These are phyloP conservation scores for Ophioninae sp. DNA, from an alignment of 2,888 invertebrate species.

Conservation along the genomic window DNA sequence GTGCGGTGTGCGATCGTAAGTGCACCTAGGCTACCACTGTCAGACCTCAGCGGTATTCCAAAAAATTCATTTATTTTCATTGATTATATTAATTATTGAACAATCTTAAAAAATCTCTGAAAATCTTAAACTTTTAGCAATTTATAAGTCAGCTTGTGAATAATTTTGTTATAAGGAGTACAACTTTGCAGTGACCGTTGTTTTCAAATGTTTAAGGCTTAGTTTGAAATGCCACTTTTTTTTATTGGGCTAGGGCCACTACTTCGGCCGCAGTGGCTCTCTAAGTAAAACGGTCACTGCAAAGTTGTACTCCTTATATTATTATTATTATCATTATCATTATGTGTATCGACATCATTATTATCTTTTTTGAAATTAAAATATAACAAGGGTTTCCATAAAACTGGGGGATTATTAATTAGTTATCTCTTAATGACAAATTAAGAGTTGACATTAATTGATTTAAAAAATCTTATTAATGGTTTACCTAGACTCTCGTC, in stretches of 20 bases:
- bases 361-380: not conserved
- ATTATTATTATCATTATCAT: not conserved
- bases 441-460: not conserved
- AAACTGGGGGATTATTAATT: not conserved
- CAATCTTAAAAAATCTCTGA: not conserved
- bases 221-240: too few species aligned
- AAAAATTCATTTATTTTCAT: not conserved
- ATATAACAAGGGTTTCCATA: not conserved
- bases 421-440: not conserved
- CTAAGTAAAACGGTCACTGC: too few species aligned
- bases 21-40: not conserved
- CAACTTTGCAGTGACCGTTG: too few species aligned
- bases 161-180: not conserved
- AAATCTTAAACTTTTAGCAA: not conserved
- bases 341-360: not conserved
- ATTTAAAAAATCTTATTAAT: not conserved
- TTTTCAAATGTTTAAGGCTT: too few species aligned
- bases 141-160: not conserved
- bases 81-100: not conserved
- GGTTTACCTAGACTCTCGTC: not conserved
- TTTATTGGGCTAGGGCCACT: too few species aligned
- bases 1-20: not conserved
- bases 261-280: too few species aligned
- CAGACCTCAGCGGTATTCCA: not conserved
- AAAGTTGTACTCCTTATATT: too few species aligned